Evolutionary conservation across 2,797 vertebrate genomes (phyloP).

Genomic region (Ctenopoma kingsleyae): DNA sequence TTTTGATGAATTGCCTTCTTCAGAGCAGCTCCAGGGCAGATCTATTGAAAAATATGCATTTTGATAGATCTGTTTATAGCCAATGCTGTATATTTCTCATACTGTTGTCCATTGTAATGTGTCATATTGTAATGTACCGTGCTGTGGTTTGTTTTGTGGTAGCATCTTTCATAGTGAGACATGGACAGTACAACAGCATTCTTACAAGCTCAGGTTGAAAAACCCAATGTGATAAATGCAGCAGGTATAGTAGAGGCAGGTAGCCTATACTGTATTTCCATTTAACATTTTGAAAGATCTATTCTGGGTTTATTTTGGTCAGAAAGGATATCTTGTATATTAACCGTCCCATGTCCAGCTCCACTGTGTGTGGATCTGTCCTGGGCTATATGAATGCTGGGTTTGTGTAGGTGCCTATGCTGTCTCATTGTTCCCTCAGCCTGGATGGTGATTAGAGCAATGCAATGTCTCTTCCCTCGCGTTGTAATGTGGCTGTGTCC

Average conservation of each 20-base stretch:
- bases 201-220: conserved; percentile 64
- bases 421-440: conserved; percentile 67
- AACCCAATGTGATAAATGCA: conserved; percentile 62
- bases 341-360: conserved; percentile 16
- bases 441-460: conserved; percentile 64
- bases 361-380: conserved; percentile 40
- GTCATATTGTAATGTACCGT: conserved; percentile 55
- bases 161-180: conserved; percentile 38
- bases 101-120: conserved; percentile 63
- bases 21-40: conserved; percentile 60
- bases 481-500: conserved; percentile 63
- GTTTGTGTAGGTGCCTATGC: conserved; percentile 68
- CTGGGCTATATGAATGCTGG: conserved; percentile 68
- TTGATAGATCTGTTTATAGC: conserved; percentile 74
- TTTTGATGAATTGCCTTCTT: conserved; percentile 19
- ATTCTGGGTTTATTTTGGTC: conserved; percentile 7
- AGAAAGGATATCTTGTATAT: conserved; percentile 16
- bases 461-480: conserved; percentile 54
- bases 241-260: conserved; percentile 4
- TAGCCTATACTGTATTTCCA: not conserved
- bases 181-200: conserved; percentile 58
- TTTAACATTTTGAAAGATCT: not conserved
- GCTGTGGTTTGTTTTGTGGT: conserved; percentile 63
- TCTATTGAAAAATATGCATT: conserved; percentile 65
- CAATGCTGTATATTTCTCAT: conserved; percentile 46